Percentiles rank a stretch among this genome's conserved stretches.
phyloP scores from a whole-genome alignment of 2,113 vertebrate species.

The Bubalus kerabau region DNA sequence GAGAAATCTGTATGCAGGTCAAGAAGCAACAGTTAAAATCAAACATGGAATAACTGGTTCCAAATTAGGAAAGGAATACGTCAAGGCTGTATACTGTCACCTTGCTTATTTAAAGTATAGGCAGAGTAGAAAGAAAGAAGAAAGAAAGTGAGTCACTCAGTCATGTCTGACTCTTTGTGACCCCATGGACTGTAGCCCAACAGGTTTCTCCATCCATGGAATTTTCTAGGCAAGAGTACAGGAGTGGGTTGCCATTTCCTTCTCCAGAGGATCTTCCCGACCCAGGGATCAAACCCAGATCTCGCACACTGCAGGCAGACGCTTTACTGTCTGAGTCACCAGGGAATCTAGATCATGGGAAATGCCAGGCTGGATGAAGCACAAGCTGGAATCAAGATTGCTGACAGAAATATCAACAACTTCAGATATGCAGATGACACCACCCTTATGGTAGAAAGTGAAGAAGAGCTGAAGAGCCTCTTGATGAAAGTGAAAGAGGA shows the following conservation, averaged over 20 bases:
- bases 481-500: not conserved
- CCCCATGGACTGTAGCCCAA: not conserved
- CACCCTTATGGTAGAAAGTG: not conserved
- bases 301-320: accelerated
- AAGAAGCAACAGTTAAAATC: not conserved
- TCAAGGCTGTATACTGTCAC: not conserved
- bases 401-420: not conserved
- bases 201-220: not conserved
- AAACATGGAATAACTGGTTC: not conserved
- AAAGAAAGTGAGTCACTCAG: not conserved
- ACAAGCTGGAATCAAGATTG: not conserved
- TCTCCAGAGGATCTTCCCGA: not conserved
- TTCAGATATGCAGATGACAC: not conserved
- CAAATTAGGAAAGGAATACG: not conserved
- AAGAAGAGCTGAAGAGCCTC: not conserved
- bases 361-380: not conserved
- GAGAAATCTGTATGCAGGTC: not conserved
- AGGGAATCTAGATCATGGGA: not conserved
- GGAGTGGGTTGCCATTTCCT: not conserved
- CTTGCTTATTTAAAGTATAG: not conserved
- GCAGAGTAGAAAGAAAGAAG: not conserved
- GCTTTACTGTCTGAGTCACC: not conserved
- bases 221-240: not conserved
- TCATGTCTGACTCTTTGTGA: not conserved
- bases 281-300: not conserved